Percentiles rank a stretch among this genome's conserved stretches.
Conservation (phyloP, 2,797 vertebrate species). For the Acrocephalus scirpaceus region DNA sequence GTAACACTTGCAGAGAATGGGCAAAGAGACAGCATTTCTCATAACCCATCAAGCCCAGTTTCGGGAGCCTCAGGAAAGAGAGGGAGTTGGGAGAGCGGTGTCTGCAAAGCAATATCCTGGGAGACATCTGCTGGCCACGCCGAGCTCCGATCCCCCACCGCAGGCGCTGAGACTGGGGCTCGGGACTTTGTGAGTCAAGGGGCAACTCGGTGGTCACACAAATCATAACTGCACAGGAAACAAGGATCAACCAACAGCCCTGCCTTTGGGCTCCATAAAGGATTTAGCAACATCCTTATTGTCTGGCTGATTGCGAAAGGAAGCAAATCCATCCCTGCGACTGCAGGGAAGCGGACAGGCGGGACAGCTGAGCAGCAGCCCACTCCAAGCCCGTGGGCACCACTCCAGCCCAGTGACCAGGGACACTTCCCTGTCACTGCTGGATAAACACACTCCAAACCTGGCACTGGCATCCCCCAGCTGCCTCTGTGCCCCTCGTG, state of each 20-base stretch:
- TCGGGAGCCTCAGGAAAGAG: background rate
- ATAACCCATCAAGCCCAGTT: background rate
- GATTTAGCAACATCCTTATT: slow-evolving; percentile 36
- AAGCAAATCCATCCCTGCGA: slow-evolving; percentile 10
- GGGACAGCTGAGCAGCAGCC: slow-evolving; percentile 18
- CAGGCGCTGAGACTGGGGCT: background rate
- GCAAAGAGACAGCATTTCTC: background rate
- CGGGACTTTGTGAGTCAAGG: background rate
- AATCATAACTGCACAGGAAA: slow-evolving; percentile 3
- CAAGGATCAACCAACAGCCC: background rate
- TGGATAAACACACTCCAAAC: background rate
- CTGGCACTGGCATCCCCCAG: background rate
- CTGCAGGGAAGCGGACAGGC: background rate
- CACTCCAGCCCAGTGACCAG: slow-evolving; percentile 37
- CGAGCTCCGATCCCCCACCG: background rate
- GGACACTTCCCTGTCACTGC: background rate
- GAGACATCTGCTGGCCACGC: slow-evolving; percentile 58
- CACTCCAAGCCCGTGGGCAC: background rate
- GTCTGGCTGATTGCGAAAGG: slow-evolving; percentile 32
- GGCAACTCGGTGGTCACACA: background rate
- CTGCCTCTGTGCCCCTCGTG: background rate
- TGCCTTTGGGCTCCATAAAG: slow-evolving; percentile 13
- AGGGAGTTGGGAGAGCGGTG: background rate
- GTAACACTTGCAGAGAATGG: background rate
- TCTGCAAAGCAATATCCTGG: slow-evolving; percentile 49